Evolutionary conservation across 1,140 invertebrate genomes (phyloP).

Genomic region (Cepaea nemoralis): DNA sequence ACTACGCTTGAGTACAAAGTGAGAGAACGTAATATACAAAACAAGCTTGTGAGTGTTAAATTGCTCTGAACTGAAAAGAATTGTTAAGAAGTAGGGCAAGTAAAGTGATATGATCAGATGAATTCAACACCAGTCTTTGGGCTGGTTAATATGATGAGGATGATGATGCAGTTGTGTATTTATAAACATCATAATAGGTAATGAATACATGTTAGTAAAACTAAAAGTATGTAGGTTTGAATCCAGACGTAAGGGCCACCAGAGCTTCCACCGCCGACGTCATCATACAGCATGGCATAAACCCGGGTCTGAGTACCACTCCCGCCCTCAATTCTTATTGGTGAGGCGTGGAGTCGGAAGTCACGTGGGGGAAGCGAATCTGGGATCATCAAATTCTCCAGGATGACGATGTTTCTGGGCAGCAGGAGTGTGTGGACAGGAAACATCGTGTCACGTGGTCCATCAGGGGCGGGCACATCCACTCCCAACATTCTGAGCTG

Average conservation of each 20-base stretch:
- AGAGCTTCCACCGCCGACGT: background rate
- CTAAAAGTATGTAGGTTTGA: too few relatives aligned
- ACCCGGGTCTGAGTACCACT: constrained; percentile 17
- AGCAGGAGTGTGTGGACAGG: constrained; percentile 14
- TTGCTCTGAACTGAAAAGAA: too few relatives aligned
- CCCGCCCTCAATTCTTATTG: constrained; percentile 20
- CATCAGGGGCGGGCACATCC: constrained; percentile 16
- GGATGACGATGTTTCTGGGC: constrained; percentile 20
- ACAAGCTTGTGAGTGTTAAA: too few relatives aligned
- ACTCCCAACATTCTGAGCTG: constrained; percentile 11
- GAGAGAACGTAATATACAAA: too few relatives aligned
- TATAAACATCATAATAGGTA: too few relatives aligned
- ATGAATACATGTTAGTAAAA: too few relatives aligned
- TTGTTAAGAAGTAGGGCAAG: too few relatives aligned
- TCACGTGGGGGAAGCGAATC: constrained; percentile 19
- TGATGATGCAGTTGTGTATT: too few relatives aligned
- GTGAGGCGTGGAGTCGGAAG: constrained; percentile 32
- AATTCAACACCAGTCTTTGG: too few relatives aligned
- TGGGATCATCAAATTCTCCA: constrained; percentile 30
- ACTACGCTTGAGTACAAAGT: too few relatives aligned
- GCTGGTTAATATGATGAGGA: too few relatives aligned
- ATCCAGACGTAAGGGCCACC: background rate
- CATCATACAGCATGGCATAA: constrained; percentile 26
- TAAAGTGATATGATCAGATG: too few relatives aligned
- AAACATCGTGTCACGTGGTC: background rate